These are phyloP conservation scores for Alouatta palliata DNA, from an alignment of 2,113 vertebrate species.

Conservation along the genomic window DNA sequence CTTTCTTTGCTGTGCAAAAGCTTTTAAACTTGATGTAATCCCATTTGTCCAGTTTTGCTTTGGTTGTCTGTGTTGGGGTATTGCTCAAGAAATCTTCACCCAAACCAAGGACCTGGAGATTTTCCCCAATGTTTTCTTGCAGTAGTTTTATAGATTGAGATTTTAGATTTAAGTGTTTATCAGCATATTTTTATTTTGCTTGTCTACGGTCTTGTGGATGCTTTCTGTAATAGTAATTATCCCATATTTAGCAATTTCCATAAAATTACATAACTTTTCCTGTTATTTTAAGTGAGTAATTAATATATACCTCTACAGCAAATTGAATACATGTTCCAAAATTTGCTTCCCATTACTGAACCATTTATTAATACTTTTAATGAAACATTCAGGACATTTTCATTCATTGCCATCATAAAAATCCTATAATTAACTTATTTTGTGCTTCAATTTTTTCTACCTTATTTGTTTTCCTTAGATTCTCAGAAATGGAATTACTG, in stretches of 20 bases:
- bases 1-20: too few species aligned
- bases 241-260: not conserved
- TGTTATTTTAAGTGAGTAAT: not conserved
- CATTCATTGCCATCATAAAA: constrained; percentile 5
- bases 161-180: too few species aligned
- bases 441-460: not conserved
- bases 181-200: not conserved
- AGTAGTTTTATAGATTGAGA: too few species aligned
- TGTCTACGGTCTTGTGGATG: not conserved
- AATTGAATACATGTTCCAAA: not conserved
- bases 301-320: not conserved
- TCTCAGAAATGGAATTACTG: not conserved
- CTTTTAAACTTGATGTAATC: too few species aligned
- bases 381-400: not conserved
- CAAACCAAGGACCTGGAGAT: too few species aligned
- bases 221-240: not conserved
- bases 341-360: not conserved
- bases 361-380: not conserved
- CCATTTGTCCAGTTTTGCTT: too few species aligned
- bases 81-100: too few species aligned
- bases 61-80: too few species aligned
- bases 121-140: too few species aligned
- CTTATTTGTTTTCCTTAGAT: not conserved
- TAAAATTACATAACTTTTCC: not conserved
- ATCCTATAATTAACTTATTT: not conserved